A percentile compares a stretch with the other conserved stretches of the same genome.
Conservation (phyloP, 2,797 vertebrate genomes). For the Centropyge bicolor region DNA sequence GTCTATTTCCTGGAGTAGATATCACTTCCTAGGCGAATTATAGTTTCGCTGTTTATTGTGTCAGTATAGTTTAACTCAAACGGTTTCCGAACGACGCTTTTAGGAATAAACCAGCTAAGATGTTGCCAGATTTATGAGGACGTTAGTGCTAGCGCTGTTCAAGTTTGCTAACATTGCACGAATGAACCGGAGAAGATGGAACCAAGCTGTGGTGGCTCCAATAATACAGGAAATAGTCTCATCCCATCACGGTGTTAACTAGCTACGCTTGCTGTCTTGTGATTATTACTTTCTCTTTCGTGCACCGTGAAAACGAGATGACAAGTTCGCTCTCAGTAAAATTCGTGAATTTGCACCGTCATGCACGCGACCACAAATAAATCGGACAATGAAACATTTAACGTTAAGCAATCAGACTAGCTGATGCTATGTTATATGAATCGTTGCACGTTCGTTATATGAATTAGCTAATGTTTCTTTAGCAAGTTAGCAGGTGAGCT, state of each 20-base stretch:
- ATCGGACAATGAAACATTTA: background rate
- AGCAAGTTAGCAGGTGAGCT: slow-evolving; percentile 44
- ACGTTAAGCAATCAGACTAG: slow-evolving; percentile 26
- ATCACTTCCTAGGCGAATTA: background rate
- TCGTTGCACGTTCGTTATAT: background rate
- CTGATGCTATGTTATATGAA: slow-evolving; percentile 28
- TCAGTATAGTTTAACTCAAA: background rate
- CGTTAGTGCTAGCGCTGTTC: background rate
- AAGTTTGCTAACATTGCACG: slow-evolving; percentile 6
- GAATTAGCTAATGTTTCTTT: slow-evolving; percentile 18
- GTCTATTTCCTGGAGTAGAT: slow-evolving; percentile 59
- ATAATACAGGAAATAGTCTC: slow-evolving; percentile 42
- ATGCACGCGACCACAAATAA: background rate
- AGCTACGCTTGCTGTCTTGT: background rate
- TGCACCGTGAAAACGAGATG: background rate
- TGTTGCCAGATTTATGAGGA: rapidly evolving
- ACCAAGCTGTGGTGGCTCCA: background rate
- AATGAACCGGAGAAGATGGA: background rate
- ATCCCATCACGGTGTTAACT: slow-evolving; percentile 6
- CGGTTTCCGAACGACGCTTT: rapidly evolving
- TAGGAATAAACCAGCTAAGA: rapidly evolving
- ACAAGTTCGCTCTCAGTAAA: background rate
- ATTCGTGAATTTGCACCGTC: background rate
- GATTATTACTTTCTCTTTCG: background rate
- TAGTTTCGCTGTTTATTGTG: slow-evolving; percentile 20